phyloP scores from a whole-genome alignment of 30 jellyfish, hydroid and myxozoan species.

The Catostylus mosaicus region DNA sequence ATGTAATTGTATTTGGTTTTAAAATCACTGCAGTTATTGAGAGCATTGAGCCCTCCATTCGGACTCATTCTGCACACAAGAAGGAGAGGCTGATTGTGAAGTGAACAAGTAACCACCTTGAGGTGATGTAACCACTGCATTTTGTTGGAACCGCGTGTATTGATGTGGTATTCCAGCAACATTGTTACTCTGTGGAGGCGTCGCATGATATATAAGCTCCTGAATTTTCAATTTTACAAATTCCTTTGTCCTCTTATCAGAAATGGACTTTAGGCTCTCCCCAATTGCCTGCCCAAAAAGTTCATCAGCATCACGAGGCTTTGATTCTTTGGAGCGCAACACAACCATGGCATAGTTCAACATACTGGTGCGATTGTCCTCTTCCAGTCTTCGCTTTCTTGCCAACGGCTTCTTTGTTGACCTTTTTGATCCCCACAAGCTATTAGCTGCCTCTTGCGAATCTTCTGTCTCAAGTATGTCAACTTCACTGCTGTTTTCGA shows the following conservation, averaged over 20 bases:
- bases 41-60: too few relatives aligned
- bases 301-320: constrained; percentile 18
- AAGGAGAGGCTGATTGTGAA: not conserved
- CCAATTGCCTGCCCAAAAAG: constrained; percentile 37
- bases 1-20: too few relatives aligned
- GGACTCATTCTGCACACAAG: not conserved
- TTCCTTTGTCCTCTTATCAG: constrained; percentile 1
- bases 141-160: not conserved
- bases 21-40: too few relatives aligned
- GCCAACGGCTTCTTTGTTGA: constrained; percentile 39
- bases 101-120: not conserved
- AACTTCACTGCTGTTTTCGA: not conserved
- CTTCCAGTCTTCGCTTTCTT: not conserved
- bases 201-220: constrained; percentile 22
- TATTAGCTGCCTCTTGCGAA: not conserved
- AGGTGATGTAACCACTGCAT: not conserved
- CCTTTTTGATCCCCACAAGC: not conserved
- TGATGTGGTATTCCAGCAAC: too few relatives aligned
- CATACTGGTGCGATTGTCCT: not conserved
- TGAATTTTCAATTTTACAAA: constrained; percentile 29
- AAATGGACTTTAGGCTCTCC: not conserved
- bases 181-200: too few relatives aligned
- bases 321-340: not conserved
- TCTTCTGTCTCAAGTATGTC: not conserved
- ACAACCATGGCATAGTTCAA: constrained; percentile 20